Base-by-base conservation (phyloP, 1,140 invertebrate genomes). In the Eupristina koningsbergeri region DNA sequence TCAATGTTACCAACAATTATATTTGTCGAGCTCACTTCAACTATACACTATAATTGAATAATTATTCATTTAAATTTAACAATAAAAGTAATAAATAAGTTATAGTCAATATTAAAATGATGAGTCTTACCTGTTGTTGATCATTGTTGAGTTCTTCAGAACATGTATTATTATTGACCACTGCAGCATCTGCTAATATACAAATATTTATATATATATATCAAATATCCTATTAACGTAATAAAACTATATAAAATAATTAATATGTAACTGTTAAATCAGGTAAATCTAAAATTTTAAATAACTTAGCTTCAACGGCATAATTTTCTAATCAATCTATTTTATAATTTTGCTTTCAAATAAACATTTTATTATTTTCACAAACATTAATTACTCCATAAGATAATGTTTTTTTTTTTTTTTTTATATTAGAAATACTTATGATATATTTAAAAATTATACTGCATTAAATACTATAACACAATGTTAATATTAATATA, bases 11-110 rank as follows among this genome's bases (percentile, higher is more conserved):
- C 89, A 86, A 92, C 85, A 11, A 90, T 86, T 29, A 90, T 89
- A 80, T 84, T 88, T n/a, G 89, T 87, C 31, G 91, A 81, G 1
- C 90, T 90, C 34, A 92, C 91, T 86, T 93, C 91, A 9, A 93
- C 91, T 86, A 93, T 88, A 75, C 92, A 93, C 91, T 92, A 58
- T 29, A 83, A 41, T 29, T 76, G 0, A 26, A 26, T 79, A 41
- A 39, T 69, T 58, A n/a, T 7, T 31, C 22, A 34, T 75, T 76
- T 29, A 3, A 3, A 34, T 29, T 71, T 5, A 3, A 7, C 34
- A 8, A 71, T 41, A 71, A 39, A 41, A 22, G n/a, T n/a, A n/a
- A n/a, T n/a, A n/a, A n/a, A 41, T 22, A 7, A 71, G 1, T 71
- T 26, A 39, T 71, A 39, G 47, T 74, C 2, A 47, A 13, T 1